These are phyloP conservation scores for Tigriopus japonicus DNA, from an alignment of 1,140 invertebrate species.

Conservation along the genomic window DNA sequence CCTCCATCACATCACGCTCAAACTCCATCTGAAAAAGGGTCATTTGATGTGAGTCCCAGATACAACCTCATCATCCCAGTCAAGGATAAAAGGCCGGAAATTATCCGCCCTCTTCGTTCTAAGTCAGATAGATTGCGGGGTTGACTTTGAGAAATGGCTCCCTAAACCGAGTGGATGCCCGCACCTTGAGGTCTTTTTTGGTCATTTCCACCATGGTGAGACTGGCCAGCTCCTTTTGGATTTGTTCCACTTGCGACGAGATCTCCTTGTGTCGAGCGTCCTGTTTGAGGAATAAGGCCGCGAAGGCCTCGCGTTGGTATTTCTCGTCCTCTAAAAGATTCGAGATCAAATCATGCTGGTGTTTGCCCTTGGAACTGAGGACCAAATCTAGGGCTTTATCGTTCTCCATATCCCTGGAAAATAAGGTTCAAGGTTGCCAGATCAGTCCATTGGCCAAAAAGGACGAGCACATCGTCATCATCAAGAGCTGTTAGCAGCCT, in stretches of 20 bases:
- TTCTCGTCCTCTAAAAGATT: conserved; percentile 14
- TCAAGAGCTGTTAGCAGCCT: too few species aligned
- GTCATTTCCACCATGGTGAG: conserved; percentile 18
- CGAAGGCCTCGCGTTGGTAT: conserved; percentile 12
- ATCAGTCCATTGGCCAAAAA: too few species aligned
- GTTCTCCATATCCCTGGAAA: conserved; percentile 3
- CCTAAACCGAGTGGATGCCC: not conserved
- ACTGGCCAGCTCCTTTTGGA: conserved; percentile 18
- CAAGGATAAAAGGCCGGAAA: not conserved
- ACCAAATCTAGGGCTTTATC: conserved; percentile 3
- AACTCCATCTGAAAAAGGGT: conserved; percentile 7
- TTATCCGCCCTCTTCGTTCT: not conserved
- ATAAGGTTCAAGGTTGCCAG: not conserved
- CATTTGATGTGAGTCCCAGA: not conserved
- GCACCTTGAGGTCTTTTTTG: conserved; percentile 17
- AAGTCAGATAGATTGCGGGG: not conserved
- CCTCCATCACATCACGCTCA: conserved; percentile 16
- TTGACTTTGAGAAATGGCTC: not conserved
- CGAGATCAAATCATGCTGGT: conserved; percentile 10
- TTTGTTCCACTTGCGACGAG: conserved; percentile 15
- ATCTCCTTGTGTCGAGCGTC: conserved; percentile 10
- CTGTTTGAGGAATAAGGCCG: conserved; percentile 8
- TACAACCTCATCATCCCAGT: not conserved
- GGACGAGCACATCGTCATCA: too few species aligned
- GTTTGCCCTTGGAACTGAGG: conserved; percentile 12